Evolutionary conservation across 2,888 invertebrate species (phyloP).

Genomic region (Lithophane ornitopus): DNA sequence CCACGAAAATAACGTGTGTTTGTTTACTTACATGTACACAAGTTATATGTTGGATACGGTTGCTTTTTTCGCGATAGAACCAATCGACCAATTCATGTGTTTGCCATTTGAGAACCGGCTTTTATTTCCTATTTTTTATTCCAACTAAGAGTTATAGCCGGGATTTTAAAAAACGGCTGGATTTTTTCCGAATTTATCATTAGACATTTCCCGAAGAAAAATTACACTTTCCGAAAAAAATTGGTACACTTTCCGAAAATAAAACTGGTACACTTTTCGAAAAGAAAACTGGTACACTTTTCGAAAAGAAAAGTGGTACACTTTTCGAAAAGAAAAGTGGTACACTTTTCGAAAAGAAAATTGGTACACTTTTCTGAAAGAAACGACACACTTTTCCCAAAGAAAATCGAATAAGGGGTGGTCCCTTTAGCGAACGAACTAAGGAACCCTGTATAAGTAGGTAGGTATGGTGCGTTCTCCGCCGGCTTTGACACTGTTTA

Average conservation of each 20-base stretch:
- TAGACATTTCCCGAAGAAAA: background rate
- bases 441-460: constrained; percentile 6
- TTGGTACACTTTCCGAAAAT: background rate
- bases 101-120: constrained; percentile 26
- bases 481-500: constrained; percentile 54
- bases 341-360: constrained; percentile 10
- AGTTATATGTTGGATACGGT: background rate
- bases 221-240: background rate
- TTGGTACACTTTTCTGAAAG: background rate
- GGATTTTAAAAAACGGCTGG: background rate
- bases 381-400: constrained; percentile 23
- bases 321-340: background rate
- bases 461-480: constrained; percentile 12
- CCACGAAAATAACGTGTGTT: constrained; percentile 3
- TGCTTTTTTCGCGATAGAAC: constrained; percentile 34
- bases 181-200: constrained; percentile 3
- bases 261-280: constrained; percentile 13
- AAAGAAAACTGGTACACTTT: constrained; percentile 32
- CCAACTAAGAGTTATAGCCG: constrained; percentile 5
- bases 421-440: constrained; percentile 16
- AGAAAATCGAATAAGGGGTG: constrained; percentile 49
- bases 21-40: constrained; percentile 14
- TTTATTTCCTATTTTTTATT: constrained; percentile 32
- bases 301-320: constrained; percentile 37
- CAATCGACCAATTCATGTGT: constrained; percentile 53